Evolutionary conservation across 1,140 invertebrate species (phyloP).

Genomic region (Neuroterus valhalla): DNA sequence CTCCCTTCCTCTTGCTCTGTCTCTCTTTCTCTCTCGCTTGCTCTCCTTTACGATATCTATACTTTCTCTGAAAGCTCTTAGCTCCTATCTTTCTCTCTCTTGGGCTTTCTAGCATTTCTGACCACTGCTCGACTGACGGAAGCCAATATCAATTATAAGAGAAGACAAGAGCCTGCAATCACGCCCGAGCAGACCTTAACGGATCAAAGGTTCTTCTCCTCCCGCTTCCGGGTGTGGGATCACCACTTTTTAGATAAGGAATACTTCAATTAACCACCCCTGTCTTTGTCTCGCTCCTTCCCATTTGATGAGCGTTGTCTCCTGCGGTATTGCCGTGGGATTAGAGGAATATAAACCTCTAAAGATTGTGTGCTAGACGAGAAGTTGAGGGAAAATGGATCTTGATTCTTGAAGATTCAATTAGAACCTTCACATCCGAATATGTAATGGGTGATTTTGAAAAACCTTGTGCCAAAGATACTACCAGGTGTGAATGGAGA

Average conservation of each 20-base stretch:
- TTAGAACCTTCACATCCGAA: too few relatives aligned
- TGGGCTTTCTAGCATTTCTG: conserved; percentile 43
- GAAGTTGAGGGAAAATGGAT: background rate
- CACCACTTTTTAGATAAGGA: conserved; percentile 74
- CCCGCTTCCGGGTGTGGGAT: conserved; percentile 56
- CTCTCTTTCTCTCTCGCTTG: conserved; percentile 31
- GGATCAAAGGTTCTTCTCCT: conserved; percentile 68
- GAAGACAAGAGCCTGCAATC: conserved; percentile 73
- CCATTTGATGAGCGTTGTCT: background rate
- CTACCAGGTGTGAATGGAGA: too few relatives aligned
- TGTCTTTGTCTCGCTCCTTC: conserved; percentile 25
- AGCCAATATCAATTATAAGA: conserved; percentile 77
- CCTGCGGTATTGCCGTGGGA: conserved; percentile 38
- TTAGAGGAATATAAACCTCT: conserved; percentile 50
- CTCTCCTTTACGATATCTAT: conserved; percentile 26
- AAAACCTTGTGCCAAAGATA: too few relatives aligned
- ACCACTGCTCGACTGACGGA: conserved; percentile 42
- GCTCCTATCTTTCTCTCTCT: conserved; percentile 25
- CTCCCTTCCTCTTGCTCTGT: conserved; percentile 36
- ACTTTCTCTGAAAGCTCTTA: conserved; percentile 16
- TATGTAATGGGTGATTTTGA: too few relatives aligned
- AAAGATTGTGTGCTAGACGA: background rate
- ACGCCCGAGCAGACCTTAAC: conserved; percentile 69
- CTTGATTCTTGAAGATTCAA: too few relatives aligned
- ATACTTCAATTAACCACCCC: conserved; percentile 71